Percentiles rank a stretch among this genome's conserved stretches.
Evolutionary conservation across 2,888 invertebrate genomes (phyloP).

Genomic region (Ochlodes sylvanus): DNA sequence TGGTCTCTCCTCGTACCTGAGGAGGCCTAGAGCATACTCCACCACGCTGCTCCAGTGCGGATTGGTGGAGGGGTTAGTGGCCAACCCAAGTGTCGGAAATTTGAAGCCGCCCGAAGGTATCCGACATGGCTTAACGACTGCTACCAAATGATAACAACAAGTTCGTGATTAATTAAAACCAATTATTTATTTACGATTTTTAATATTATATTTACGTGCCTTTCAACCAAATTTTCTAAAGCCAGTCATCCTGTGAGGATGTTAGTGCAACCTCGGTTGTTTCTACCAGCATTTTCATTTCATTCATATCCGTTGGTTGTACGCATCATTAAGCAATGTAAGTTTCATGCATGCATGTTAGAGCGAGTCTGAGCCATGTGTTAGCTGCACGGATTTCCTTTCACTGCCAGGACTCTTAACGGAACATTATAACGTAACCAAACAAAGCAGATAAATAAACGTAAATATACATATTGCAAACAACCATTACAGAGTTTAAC

Average conservation of each 20-base stretch:
- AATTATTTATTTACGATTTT: no score
- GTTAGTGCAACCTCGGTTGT: slow-evolving; percentile 26
- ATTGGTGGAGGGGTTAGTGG: no score
- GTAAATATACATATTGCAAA: not conserved
- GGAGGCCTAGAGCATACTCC: no score
- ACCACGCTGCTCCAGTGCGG: no score
- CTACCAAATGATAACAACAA: no score
- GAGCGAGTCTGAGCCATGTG: slow-evolving; percentile 25
- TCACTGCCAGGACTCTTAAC: slow-evolving; percentile 32
- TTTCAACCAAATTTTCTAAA: not conserved
- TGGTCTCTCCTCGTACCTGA: no score
- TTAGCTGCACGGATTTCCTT: slow-evolving; percentile 33
- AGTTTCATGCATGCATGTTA: slow-evolving; percentile 17
- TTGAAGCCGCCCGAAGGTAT: no score
- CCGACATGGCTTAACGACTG: no score
- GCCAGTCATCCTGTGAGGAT: slow-evolving; percentile 13
- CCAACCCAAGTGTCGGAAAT: no score
- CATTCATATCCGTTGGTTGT: slow-evolving; percentile 34
- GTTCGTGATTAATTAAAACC: no score
- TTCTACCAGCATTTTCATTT: slow-evolving; percentile 32
- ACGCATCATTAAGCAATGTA: slow-evolving; percentile 33
- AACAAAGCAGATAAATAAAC: not conserved
- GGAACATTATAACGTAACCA: slow-evolving; percentile 14
- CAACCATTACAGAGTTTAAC: not conserved
- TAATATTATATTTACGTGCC: no score